Evolutionary conservation across 2,113 vertebrate species (phyloP).

Genomic region (Hippocampus guttulatus): DNA sequence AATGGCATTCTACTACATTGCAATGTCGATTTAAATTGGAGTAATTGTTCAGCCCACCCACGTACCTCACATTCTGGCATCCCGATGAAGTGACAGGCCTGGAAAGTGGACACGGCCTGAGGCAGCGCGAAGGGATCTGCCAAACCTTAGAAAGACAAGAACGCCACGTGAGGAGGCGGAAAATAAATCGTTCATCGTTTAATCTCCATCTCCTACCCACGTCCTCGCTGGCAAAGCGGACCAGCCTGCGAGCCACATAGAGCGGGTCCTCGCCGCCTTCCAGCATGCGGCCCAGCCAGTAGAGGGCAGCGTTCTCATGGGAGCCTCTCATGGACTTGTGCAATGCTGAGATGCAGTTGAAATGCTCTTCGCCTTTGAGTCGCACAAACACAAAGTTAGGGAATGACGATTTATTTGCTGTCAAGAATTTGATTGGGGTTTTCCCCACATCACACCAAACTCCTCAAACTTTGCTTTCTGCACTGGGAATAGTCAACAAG

Average conservation of each 20-base stretch:
- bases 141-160: constrained; percentile 72
- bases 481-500: too few relatives aligned
- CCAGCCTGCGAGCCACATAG: constrained; percentile 89
- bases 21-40: too few relatives aligned
- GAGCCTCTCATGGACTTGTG: constrained; percentile 98
- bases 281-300: constrained; percentile 97
- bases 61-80: constrained; percentile 98
- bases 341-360: constrained; percentile 93
- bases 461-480: too few relatives aligned
- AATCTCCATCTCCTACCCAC: constrained; percentile 74
- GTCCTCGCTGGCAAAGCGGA: constrained; percentile 96
- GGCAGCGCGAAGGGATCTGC: constrained; percentile 87
- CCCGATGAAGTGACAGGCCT: constrained; percentile 95
- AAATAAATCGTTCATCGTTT: not conserved
- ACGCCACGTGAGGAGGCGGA: not conserved
- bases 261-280: constrained; percentile 94
- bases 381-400: not conserved
- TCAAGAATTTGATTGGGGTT: not conserved
- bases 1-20: too few relatives aligned
- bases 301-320: constrained; percentile 87
- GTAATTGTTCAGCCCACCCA: not conserved
- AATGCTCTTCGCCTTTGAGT: constrained; percentile 89
- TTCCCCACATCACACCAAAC: too few relatives aligned
- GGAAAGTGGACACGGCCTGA: constrained; percentile 92
- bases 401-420: not conserved